A percentile compares a stretch with the other conserved stretches of the same genome.
These are phyloP conservation scores for Pollachius pollachius DNA, from an alignment of 2,113 vertebrate genomes.

Conservation along the genomic window DNA sequence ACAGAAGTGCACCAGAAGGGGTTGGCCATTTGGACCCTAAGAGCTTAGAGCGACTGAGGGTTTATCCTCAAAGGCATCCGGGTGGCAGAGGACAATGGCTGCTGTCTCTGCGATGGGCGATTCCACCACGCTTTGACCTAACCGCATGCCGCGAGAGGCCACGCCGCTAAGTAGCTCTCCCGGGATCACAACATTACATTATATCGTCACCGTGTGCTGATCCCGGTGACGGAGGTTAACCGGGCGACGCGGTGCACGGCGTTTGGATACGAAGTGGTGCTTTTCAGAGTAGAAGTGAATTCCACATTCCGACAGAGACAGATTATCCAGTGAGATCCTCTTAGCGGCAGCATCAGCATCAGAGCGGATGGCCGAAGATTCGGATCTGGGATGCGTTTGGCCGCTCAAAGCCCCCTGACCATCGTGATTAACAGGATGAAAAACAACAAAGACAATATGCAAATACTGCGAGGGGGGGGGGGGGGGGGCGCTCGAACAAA, in stretches of 20 bases:
- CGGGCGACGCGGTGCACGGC: no score
- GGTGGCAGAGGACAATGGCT: constrained; percentile 7
- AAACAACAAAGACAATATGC: constrained; percentile 13
- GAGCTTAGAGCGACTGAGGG: not conserved
- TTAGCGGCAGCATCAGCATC: not conserved
- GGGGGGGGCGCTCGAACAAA: no score
- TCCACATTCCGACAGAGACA: no score
- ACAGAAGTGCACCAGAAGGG: constrained; percentile 15
- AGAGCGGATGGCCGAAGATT: not conserved
- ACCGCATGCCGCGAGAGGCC: no score
- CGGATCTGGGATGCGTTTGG: constrained; percentile 31
- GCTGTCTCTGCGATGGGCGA: not conserved
- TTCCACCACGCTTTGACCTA: no score
- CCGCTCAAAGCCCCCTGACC: constrained; percentile 19
- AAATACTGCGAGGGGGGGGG: no score
- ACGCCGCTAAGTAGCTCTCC: not conserved
- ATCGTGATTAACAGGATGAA: constrained; percentile 21
- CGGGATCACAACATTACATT: not conserved
- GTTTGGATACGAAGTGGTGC: no score
- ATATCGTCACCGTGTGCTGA: not conserved
- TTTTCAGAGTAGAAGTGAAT: no score
- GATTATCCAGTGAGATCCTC: not conserved
- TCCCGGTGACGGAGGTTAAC: no score
- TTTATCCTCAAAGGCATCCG: constrained; percentile 33
- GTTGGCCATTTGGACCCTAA: not conserved